A percentile compares a stretch with the other conserved stretches of the same genome.
Evolutionary conservation across 2,113 vertebrate species (phyloP).

Genomic region (Ranitomeya variabilis): DNA sequence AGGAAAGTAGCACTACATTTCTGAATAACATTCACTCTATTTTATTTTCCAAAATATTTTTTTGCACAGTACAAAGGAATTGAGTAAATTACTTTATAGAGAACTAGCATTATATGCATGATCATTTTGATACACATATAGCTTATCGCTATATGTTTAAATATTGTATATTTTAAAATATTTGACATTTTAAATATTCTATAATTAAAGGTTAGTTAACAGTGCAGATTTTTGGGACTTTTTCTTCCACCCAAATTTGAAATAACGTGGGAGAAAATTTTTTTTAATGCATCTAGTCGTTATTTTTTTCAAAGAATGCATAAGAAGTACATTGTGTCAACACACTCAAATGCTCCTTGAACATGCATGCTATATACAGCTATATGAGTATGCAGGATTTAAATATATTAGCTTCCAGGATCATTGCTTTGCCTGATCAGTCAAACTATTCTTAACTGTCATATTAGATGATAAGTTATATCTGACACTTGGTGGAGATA

Average conservation of each 20-base stretch:
- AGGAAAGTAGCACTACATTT: neutral
- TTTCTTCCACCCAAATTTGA: neutral
- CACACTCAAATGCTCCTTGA: neutral
- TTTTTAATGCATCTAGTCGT: neutral
- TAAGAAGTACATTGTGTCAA: neutral
- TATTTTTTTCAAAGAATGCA: neutral
- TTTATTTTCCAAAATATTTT: neutral
- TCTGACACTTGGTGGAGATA: no score
- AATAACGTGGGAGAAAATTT: neutral
- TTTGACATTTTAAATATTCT: no score
- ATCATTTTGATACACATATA: neutral
- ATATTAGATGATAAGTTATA: neutral
- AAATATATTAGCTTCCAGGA: neutral
- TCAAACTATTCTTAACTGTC: neutral
- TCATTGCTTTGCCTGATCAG: neutral
- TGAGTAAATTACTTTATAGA: neutral
- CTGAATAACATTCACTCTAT: neutral
- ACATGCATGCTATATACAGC: neutral
- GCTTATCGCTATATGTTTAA: no score
- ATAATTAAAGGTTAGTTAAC: neutral
- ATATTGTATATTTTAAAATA: neutral
- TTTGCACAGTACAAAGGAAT: neutral
- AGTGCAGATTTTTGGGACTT: neutral
- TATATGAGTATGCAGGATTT: neutral
- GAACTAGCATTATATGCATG: neutral